Conservation (phyloP, 2,797 vertebrate species). For the Dendrocincla tyrannina region DNA sequence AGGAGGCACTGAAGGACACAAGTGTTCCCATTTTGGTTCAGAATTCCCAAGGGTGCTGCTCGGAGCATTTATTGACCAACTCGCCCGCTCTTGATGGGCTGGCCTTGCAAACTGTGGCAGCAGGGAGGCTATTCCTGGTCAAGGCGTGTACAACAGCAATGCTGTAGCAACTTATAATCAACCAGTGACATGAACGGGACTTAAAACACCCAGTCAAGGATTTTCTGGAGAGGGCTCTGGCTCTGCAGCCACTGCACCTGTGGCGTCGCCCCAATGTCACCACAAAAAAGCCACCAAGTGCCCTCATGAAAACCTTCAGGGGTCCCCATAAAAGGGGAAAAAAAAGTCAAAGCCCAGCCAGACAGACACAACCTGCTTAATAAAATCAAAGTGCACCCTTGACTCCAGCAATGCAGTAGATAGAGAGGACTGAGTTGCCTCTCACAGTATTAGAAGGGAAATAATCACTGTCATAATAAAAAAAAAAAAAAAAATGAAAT, state of each 20-base stretch:
- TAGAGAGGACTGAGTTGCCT: not conserved
- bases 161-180: slow-evolving; percentile 7
- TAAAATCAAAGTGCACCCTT: not conserved
- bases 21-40: slow-evolving; percentile 1
- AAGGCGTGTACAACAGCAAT: not conserved
- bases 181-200: not conserved
- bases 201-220: not conserved
- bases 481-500: not conserved
- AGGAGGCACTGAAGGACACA: slow-evolving; percentile 25
- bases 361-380: not conserved
- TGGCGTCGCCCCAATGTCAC: not conserved
- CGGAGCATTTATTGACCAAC: not conserved
- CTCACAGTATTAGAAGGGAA: not conserved
- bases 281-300: not conserved
- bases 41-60: not conserved
- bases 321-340: no score
- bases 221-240: not conserved
- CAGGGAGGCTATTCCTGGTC: slow-evolving; percentile 5
- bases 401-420: not conserved
- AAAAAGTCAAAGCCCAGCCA: not conserved
- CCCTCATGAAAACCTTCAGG: not conserved
- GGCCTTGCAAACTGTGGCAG: not conserved
- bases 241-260: not conserved
- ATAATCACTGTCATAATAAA: not conserved
- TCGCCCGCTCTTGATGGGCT: not conserved